A percentile compares a stretch with the other conserved stretches of the same genome.
phyloP scores from a whole-genome alignment of 2,888 invertebrate genomes.

The Patella pellucida region DNA sequence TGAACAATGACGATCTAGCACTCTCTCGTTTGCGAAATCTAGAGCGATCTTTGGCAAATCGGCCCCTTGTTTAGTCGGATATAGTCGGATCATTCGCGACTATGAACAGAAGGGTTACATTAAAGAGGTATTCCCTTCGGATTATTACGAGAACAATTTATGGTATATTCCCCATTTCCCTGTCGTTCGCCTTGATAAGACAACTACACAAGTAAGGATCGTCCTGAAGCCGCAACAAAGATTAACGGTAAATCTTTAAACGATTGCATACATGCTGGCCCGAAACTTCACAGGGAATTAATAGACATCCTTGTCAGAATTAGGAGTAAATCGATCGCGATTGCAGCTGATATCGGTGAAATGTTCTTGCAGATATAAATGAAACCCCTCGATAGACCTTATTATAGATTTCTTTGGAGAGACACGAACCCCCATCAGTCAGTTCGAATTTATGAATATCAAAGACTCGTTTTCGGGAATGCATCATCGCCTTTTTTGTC shows the following conservation, averaged over 20 bases:
- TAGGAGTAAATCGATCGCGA: not conserved
- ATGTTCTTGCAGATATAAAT: not conserved
- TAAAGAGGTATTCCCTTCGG: no score
- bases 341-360: constrained; percentile 6
- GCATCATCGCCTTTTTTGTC: not conserved
- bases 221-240: not conserved
- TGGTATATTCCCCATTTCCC: not conserved
- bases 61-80: no score
- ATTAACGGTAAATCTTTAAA: not conserved
- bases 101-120: no score
- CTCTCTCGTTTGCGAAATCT: no score
- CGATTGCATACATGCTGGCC: not conserved
- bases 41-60: no score
- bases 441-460: not conserved
- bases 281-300: not conserved
- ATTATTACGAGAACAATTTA: not conserved
- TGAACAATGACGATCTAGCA: no score
- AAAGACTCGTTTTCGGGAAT: not conserved
- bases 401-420: not conserved
- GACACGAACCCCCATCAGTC: not conserved
- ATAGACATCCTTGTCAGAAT: not conserved
- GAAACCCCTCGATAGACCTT: not conserved
- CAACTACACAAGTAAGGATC: not conserved
- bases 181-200: not conserved
- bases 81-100: no score